A percentile compares a stretch with the other conserved stretches of the same genome.
phyloP scores from a whole-genome alignment of 2,797 vertebrate genomes.

The Eulemur coronatus region DNA sequence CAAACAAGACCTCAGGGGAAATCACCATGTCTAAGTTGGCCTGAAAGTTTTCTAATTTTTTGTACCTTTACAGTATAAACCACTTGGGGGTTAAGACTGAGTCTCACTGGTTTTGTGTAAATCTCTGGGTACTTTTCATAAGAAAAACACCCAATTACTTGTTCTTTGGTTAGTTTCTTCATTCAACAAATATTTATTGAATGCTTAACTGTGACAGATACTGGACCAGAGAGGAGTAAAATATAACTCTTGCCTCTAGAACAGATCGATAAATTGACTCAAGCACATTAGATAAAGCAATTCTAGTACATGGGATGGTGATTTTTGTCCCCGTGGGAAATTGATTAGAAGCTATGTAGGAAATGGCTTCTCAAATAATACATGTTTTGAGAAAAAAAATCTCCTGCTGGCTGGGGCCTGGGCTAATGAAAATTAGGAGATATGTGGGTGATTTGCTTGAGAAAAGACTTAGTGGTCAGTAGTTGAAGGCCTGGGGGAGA shows the following conservation, averaged over 20 bases:
- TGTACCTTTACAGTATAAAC: neutral
- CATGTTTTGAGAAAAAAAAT: conserved; percentile 23
- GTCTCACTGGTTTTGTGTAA: neutral
- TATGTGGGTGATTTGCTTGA: neutral
- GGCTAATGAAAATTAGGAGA: conserved; percentile 13
- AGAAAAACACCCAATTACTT: neutral
- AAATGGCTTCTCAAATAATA: conserved; percentile 24
- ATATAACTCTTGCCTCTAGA: neutral
- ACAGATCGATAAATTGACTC: neutral
- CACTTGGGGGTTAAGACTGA: neutral
- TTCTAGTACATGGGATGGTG: neutral
- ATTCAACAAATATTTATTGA: neutral
- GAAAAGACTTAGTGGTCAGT: neutral
- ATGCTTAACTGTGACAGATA: neutral
- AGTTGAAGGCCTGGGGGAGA: neutral
- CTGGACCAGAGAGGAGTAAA: neutral
- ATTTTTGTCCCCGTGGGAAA: neutral
- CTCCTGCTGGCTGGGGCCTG: neutral
- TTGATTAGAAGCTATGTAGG: neutral
- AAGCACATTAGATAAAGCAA: neutral
- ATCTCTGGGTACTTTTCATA: neutral
- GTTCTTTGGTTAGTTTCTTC: conserved; percentile 2
- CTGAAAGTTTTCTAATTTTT: neutral
- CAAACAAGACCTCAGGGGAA: neutral
- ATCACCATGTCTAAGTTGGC: neutral